Percentiles rank a stretch among this genome's conserved stretches.
These are phyloP conservation scores for Steromphala cineraria DNA, from an alignment of 2,888 invertebrate species.

Conservation along the genomic window DNA sequence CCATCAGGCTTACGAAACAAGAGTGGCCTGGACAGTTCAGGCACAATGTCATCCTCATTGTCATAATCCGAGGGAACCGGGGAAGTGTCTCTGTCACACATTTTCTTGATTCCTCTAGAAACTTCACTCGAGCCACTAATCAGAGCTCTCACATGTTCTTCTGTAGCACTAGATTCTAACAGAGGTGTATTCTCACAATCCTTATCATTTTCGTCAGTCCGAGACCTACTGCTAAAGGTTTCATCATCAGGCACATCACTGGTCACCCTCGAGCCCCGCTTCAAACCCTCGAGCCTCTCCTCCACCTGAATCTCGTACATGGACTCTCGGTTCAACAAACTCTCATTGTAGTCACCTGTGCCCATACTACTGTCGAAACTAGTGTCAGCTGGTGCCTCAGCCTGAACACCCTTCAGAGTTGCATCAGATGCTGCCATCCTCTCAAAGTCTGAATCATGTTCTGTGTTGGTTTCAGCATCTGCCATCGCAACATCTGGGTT, in stretches of 20 bases:
- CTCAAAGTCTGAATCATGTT: conserved; percentile 51
- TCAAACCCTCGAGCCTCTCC: conserved; percentile 64
- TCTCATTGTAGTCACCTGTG: conserved; percentile 42
- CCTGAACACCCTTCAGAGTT: background rate
- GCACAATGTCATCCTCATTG: conserved; percentile 33
- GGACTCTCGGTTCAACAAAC: conserved; percentile 61
- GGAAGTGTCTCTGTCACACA: conserved; percentile 20
- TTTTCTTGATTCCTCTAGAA: background rate
- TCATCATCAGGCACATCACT: conserved; percentile 63
- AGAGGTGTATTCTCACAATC: conserved; percentile 17
- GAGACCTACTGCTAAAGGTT: conserved; percentile 65
- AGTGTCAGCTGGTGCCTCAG: conserved; percentile 42
- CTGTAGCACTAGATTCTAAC: conserved; percentile 10
- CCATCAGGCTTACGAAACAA: conserved; percentile 83
- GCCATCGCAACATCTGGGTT: conserved; percentile 32
- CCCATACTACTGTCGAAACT: conserved; percentile 63
- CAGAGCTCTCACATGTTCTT: conserved; percentile 18
- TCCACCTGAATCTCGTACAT: conserved; percentile 73
- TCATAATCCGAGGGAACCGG: conserved; percentile 27
- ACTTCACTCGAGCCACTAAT: background rate
- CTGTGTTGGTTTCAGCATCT: conserved; percentile 49
- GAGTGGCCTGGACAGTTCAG: conserved; percentile 38
- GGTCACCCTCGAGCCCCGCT: conserved; percentile 39
- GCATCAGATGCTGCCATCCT: conserved; percentile 36
- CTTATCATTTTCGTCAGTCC: conserved; percentile 54